Conservation (phyloP, 1,140 invertebrate genomes). For the Tetragonula clypearis region DNA sequence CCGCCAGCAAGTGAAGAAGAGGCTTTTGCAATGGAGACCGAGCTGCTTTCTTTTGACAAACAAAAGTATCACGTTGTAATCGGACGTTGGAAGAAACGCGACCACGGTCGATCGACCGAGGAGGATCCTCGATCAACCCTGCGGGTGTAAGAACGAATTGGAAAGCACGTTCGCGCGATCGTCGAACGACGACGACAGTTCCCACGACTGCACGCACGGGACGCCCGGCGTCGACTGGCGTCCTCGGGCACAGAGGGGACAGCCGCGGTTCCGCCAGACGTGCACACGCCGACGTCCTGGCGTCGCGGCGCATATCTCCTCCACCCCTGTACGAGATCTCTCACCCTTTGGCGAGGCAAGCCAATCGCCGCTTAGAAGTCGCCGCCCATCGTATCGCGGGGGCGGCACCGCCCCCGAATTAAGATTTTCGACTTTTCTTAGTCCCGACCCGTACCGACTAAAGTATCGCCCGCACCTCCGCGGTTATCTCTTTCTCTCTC, state of each 20-base stretch:
- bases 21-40: too few species aligned
- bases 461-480: not conserved
- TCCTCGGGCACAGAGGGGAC: slow-evolving; percentile 42
- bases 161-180: slow-evolving; percentile 3
- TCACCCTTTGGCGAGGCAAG: slow-evolving; percentile 70
- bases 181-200: slow-evolving; percentile 46
- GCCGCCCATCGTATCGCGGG: slow-evolving; percentile 70
- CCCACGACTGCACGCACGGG: slow-evolving; percentile 67
- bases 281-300: slow-evolving; percentile 64
- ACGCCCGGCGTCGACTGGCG: slow-evolving; percentile 79
- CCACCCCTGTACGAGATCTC: slow-evolving; percentile 67
- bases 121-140: not conserved
- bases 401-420: slow-evolving; percentile 78
- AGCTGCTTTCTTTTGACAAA: too few species aligned
- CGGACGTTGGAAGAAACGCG: not conserved
- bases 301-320: slow-evolving; percentile 73
- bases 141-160: not conserved
- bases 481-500: not conserved
- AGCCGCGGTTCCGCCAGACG: slow-evolving; percentile 46
- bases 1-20: too few species aligned
- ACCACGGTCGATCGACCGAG: not conserved
- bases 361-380: slow-evolving; percentile 75
- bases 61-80: too few species aligned
- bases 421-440: slow-evolving; percentile 81
- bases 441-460: slow-evolving; percentile 41